Percentiles rank a stretch among this genome's conserved stretches.
Conservation (phyloP, 2,113 vertebrate genomes). For the Plectropomus leopardus region DNA sequence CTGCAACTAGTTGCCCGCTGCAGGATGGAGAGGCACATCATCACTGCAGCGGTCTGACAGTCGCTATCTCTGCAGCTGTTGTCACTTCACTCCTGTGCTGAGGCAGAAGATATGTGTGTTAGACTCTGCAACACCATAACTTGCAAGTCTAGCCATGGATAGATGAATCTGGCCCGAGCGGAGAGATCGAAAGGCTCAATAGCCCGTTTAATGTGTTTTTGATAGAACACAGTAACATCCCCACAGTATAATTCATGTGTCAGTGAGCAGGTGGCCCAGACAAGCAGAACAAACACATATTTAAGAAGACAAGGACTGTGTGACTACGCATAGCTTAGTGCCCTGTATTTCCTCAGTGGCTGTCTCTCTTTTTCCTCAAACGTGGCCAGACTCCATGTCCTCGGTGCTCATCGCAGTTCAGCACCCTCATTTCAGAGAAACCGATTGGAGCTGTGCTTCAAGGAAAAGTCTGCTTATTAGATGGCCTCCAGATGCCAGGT, state of each 20-base stretch:
- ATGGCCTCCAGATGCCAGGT: slow-evolving; percentile 65
- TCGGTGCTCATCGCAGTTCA: slow-evolving; percentile 33
- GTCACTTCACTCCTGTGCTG: neutral
- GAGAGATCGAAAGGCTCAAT: slow-evolving; percentile 45
- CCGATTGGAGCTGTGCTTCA: slow-evolving; percentile 60
- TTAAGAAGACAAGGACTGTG: slow-evolving; percentile 41
- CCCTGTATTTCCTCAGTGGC: slow-evolving; percentile 48
- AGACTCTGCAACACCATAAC: slow-evolving; percentile 13
- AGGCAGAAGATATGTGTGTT: slow-evolving; percentile 22
- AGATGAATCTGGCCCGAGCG: neutral
- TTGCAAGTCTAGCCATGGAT: slow-evolving; percentile 16
- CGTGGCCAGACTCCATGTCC: slow-evolving; percentile 31
- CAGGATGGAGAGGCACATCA: slow-evolving; percentile 47
- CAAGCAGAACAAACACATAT: slow-evolving; percentile 46
- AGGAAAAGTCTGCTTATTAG: slow-evolving; percentile 60
- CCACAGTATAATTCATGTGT: slow-evolving; percentile 41
- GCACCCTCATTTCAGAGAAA: slow-evolving; percentile 57
- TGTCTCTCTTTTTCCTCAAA: slow-evolving; percentile 38
- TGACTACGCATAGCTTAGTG: slow-evolving; percentile 77
- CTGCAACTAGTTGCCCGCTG: slow-evolving; percentile 82
- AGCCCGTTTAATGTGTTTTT: slow-evolving; percentile 46
- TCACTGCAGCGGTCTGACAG: slow-evolving; percentile 29
- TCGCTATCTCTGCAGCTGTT: slow-evolving; percentile 16
- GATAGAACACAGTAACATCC: slow-evolving; percentile 28
- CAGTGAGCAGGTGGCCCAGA: slow-evolving; percentile 50